Evolutionary conservation across 2,888 invertebrate species (phyloP), one percentile per base, ranked within the genome.

Genomic region (Drosophila mimetica): DNA sequence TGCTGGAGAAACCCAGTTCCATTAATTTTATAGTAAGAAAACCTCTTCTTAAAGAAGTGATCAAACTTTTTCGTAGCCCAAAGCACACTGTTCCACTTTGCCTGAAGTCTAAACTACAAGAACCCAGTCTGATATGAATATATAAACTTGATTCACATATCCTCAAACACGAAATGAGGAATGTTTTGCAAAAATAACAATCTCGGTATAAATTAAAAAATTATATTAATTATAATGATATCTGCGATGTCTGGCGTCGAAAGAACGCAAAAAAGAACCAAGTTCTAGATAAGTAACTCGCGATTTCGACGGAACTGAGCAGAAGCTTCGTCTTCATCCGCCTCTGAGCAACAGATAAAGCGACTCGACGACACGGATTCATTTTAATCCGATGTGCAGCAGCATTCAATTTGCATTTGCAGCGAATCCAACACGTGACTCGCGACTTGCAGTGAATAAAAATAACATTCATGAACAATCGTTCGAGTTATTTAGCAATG

Each of bases 281-380:
- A 46, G 28, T 18, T 1, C 22, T n/a, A 50, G 60, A 61, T 61
- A 61, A 61, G 46, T 57, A 16, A 46, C 28, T 42, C 34, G 30
- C 30, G 37, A 20, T 60, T 64, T 51, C 42, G 36, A 25, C 9
- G 42, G 9, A 44, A 36, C 28, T 65, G 66, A 25, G 18, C 14
- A n/a, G 22, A 25, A 18, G 52, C 25, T 32, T 67, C 48, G n/a
- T 47, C 25, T 32, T 67, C 59, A 67, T 70, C 60, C 41, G 53
- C 51, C 41, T 34, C 47, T 16, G 11, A 16, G 50, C 28, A 53
- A 9, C 47, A 52, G 30, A 30, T 30, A 30, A 30, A 30, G 32
- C 44, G 50, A 16, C 34, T 18, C 41, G 59, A 47, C 47, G 59
- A 53, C 30, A 18, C 47, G 55, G 36, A 50, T 42, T 25, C 28